A percentile compares a stretch with the other conserved stretches of the same genome.
phyloP scores from a whole-genome alignment of 2,888 invertebrate species.

The Diaperis boleti region DNA sequence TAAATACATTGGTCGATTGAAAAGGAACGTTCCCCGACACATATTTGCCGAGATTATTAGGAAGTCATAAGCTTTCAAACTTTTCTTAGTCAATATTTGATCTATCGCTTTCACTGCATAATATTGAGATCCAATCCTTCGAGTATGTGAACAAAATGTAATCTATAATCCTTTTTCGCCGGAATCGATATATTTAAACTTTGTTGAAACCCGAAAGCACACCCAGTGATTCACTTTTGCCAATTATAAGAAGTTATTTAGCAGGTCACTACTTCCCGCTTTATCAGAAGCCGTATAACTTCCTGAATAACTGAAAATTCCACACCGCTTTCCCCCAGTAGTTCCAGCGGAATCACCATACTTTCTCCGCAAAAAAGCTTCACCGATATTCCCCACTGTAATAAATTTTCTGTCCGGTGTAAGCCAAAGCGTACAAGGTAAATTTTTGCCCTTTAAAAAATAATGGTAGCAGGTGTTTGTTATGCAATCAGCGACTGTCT shows the following conservation, averaged over 20 bases:
- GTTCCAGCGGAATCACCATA: slow-evolving; percentile 11
- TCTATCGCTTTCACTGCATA: slow-evolving; percentile 33
- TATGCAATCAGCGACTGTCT: slow-evolving; percentile 20
- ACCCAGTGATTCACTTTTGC: slow-evolving; percentile 4
- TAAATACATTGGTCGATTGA: slow-evolving; percentile 22
- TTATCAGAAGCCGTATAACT: slow-evolving; percentile 14
- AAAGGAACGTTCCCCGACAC: slow-evolving; percentile 12
- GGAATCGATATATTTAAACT: slow-evolving; percentile 24
- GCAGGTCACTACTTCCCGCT: slow-evolving; percentile 11
- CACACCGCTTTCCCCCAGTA: neutral
- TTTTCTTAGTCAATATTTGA: slow-evolving; percentile 35
- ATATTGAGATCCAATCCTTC: slow-evolving; percentile 34
- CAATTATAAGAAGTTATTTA: slow-evolving; percentile 25
- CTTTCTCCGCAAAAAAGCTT: slow-evolving; percentile 18
- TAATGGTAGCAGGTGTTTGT: slow-evolving; percentile 8
- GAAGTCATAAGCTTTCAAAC: slow-evolving; percentile 8
- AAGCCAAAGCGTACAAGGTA: slow-evolving; percentile 6
- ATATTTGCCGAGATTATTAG: slow-evolving; percentile 36
- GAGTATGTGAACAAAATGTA: slow-evolving; percentile 32
- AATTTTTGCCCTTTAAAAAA: slow-evolving; percentile 4
- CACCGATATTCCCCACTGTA: slow-evolving; percentile 14
- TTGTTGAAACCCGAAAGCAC: slow-evolving; percentile 8
- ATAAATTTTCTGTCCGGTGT: slow-evolving; percentile 13
- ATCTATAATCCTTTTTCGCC: slow-evolving; percentile 23
- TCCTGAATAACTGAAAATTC: slow-evolving; percentile 9